Evolutionary conservation across 2,113 vertebrate species (phyloP).

Genomic region (Sterna hirundo): DNA sequence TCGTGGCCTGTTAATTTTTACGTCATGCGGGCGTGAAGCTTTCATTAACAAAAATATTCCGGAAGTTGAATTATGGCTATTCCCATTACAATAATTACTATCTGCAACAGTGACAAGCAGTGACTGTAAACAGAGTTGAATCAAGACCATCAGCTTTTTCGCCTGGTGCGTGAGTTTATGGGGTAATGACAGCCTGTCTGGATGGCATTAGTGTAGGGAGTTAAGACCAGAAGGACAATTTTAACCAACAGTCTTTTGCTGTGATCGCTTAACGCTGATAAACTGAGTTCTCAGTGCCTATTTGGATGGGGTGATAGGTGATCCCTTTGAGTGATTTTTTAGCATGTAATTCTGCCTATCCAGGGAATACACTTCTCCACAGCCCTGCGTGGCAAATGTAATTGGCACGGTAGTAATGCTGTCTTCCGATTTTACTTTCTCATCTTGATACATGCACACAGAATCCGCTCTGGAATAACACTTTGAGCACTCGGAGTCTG

Average conservation of each 20-base stretch:
- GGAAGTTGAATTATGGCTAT: neutral
- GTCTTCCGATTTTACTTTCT: neutral
- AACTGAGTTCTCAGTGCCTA: neutral
- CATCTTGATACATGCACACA: neutral
- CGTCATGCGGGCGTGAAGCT: accelerated
- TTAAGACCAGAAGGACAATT: neutral
- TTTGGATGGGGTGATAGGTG: neutral
- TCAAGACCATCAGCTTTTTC: neutral
- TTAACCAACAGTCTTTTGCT: neutral
- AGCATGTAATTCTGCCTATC: neutral
- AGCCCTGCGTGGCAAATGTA: neutral
- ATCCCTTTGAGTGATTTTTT: neutral
- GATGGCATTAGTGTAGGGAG: neutral
- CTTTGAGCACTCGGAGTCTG: neutral
- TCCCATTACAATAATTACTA: neutral
- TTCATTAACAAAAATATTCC: neutral
- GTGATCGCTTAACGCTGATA: neutral
- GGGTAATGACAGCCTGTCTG: neutral
- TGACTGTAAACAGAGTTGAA: neutral
- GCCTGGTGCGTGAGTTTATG: neutral
- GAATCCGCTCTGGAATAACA: neutral
- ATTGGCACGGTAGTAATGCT: neutral
- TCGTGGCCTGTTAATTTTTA: accelerated
- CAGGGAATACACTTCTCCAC: neutral
- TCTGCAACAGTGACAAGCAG: neutral